phyloP scores from a whole-genome alignment of 1,140 invertebrate species.

The Sitobion miscanthi region DNA sequence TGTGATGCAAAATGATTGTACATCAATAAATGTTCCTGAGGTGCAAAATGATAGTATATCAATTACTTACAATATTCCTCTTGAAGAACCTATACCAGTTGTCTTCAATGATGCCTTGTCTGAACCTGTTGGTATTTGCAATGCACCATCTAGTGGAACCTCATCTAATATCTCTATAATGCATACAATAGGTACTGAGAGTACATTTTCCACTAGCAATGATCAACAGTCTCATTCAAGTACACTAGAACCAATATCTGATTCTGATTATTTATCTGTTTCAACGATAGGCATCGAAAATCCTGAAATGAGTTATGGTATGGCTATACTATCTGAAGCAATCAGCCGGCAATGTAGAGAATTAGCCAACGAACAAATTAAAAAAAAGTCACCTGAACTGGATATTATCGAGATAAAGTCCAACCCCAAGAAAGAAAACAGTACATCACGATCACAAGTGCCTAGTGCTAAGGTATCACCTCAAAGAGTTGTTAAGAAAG shows the following conservation, averaged over 20 bases:
- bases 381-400: neutral
- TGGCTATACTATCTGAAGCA: slow-evolving; percentile 12
- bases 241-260: neutral
- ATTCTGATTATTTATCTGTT: neutral
- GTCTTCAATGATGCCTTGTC: neutral
- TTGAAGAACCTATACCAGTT: neutral
- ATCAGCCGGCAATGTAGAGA: neutral
- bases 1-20: neutral
- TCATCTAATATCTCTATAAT: neutral
- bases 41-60: neutral
- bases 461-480: neutral
- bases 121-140: too few relatives aligned
- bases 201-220: neutral
- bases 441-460: neutral
- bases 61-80: neutral
- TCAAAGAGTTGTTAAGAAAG: neutral
- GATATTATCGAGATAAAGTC: neutral
- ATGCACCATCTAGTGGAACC: neutral
- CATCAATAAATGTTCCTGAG: neutral
- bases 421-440: neutral
- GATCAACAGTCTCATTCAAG: neutral
- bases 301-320: neutral
- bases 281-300: neutral
- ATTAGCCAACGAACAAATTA: neutral
- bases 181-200: neutral